These are phyloP conservation scores for Antrozous pallidus DNA, from an alignment of 2,797 vertebrate genomes.

Conservation along the genomic window DNA sequence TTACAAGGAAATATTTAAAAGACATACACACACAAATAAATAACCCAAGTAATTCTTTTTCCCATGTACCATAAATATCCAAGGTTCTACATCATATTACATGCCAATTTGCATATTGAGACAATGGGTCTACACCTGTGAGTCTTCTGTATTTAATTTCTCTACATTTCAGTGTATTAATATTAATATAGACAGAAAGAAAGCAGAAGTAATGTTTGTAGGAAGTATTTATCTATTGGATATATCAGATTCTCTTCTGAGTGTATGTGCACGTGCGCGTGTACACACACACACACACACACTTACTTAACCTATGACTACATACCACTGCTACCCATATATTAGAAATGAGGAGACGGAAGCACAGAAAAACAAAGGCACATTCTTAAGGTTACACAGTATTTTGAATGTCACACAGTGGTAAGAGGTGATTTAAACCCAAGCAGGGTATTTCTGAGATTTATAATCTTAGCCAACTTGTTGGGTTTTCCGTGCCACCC, in stretches of 20 bases:
- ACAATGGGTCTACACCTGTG: background rate
- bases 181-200: background rate
- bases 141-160: background rate
- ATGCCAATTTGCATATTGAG: background rate
- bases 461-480: background rate
- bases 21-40: background rate
- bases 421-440: background rate
- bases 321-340: background rate
- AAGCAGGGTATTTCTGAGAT: background rate
- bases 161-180: background rate
- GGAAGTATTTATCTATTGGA: background rate
- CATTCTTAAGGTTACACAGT: background rate
- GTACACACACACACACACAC: background rate
- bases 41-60: background rate
- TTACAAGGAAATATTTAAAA: background rate
- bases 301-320: background rate
- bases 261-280: accelerated
- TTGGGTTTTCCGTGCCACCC: background rate
- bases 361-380: background rate
- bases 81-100: background rate
- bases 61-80: background rate
- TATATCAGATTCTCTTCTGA: background rate
- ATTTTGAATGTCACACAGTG: background rate
- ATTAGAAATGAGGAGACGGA: background rate
- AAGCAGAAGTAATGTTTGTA: background rate